A percentile compares a stretch with the other conserved stretches of the same genome.
Evolutionary conservation across 2,113 vertebrate genomes (phyloP).

Genomic region (Thermophis baileyi): DNA sequence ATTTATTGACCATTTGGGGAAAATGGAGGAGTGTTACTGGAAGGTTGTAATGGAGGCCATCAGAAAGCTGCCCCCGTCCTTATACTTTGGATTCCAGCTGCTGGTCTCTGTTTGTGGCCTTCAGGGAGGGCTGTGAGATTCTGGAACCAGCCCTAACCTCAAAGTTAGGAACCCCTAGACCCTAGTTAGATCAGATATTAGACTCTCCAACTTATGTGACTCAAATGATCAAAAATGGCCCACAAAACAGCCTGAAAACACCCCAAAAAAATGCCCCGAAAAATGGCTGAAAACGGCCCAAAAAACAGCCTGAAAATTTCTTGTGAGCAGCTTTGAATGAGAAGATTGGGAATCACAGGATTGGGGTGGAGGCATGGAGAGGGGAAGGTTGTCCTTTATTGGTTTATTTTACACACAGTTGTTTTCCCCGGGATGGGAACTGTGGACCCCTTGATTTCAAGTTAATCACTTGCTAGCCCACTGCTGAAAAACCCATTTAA

Average conservation of each 20-base stretch:
- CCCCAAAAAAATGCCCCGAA: too few species aligned
- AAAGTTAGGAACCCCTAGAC: background rate
- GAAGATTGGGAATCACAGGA: background rate
- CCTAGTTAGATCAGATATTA: background rate
- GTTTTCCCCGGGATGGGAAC: slow-evolving; percentile 1
- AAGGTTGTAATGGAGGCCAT: background rate
- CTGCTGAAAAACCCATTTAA: slow-evolving; percentile 45
- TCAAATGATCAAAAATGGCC: background rate
- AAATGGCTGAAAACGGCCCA: too few species aligned
- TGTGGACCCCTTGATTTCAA: background rate
- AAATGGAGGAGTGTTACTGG: background rate
- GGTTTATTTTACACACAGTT: background rate
- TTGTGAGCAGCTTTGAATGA: too few species aligned
- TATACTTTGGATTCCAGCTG: background rate
- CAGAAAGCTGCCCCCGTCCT: background rate
- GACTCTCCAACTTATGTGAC: background rate
- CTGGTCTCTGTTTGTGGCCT: background rate
- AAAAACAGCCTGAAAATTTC: too few species aligned
- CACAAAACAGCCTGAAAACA: too few species aligned
- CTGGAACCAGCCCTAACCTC: background rate
- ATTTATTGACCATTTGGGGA: background rate
- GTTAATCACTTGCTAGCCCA: slow-evolving; percentile 32
- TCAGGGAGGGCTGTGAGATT: background rate
- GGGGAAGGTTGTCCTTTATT: background rate
- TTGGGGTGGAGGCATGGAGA: background rate